Evolutionary conservation across 92 coral and sea anemone species (phyloP).

Genomic region (Porites cylindrica): DNA sequence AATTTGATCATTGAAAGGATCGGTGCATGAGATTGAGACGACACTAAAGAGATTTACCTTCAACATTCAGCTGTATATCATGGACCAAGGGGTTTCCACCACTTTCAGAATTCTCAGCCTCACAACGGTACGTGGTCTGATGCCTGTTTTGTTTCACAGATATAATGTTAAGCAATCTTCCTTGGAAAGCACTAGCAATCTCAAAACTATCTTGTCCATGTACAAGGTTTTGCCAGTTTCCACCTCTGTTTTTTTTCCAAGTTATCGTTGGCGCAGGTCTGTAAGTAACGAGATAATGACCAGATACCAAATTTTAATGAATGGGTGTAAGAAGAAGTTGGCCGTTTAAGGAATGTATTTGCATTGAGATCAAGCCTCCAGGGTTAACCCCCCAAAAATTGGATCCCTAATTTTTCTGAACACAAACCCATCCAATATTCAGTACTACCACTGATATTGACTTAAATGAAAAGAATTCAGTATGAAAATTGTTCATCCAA

Average conservation of each 20-base stretch:
- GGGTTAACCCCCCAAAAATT: too few relatives aligned
- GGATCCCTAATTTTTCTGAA: too few relatives aligned
- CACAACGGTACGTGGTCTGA: conserved; percentile 26
- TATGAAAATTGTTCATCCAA: too few relatives aligned
- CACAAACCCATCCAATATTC: too few relatives aligned
- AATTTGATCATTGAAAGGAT: too few relatives aligned
- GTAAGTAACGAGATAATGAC: not conserved
- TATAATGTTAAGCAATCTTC: conserved; percentile 2
- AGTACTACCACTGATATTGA: too few relatives aligned
- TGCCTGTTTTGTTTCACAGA: not conserved
- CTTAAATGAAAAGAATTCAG: too few relatives aligned
- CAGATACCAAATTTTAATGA: too few relatives aligned
- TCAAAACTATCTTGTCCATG: not conserved
- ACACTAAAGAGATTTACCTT: not conserved
- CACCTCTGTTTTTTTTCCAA: conserved; percentile 32
- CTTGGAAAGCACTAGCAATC: not conserved
- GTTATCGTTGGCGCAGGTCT: conserved; percentile 39
- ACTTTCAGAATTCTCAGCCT: conserved; percentile 4
- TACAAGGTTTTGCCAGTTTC: not conserved
- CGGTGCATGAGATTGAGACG: too few relatives aligned
- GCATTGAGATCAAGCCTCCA: too few relatives aligned
- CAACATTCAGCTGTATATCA: not conserved
- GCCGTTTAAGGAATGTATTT: too few relatives aligned
- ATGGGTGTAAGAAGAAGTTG: too few relatives aligned
- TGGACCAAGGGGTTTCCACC: not conserved